A percentile compares a stretch with the other conserved stretches of the same genome.
Evolutionary conservation across 1,140 invertebrate genomes (phyloP).

Genomic region (Heterodera carotae): DNA sequence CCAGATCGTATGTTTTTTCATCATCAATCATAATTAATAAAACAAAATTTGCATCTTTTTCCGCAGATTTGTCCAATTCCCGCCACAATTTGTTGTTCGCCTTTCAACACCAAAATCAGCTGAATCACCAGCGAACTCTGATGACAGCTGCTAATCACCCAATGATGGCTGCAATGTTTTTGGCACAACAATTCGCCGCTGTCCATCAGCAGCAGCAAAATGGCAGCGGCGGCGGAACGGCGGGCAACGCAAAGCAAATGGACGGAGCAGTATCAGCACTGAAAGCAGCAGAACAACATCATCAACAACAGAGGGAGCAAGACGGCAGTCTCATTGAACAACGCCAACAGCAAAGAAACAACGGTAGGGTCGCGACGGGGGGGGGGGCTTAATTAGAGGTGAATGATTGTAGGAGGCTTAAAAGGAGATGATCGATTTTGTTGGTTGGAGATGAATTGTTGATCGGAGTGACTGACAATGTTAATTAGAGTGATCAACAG

Average conservation of each 20-base stretch:
- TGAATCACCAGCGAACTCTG: not conserved
- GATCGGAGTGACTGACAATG: no score
- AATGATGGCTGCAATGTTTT: not conserved
- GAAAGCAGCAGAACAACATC: not conserved
- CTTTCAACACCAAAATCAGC: slow-evolving; percentile 1
- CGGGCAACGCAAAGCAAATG: not conserved
- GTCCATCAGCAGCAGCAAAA: not conserved
- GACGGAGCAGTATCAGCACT: not conserved
- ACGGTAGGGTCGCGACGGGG: not conserved
- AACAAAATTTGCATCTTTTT: not conserved
- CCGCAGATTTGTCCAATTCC: not conserved
- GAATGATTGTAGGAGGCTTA: no score
- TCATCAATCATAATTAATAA: not conserved
- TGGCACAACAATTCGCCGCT: slow-evolving; percentile 7
- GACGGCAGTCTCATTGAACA: not conserved
- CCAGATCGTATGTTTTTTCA: not conserved
- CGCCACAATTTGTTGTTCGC: not conserved
- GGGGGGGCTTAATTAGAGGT: not conserved
- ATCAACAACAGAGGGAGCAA: not conserved
- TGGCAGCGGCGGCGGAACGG: not conserved
- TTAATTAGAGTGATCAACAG: no score
- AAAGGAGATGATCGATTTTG: no score
- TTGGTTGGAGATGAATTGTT: not conserved
- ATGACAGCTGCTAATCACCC: slow-evolving; percentile 9
- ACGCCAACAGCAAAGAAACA: not conserved